Conservation (phyloP, 2,113 vertebrate species). For the Muntiacus muntjak region DNA sequence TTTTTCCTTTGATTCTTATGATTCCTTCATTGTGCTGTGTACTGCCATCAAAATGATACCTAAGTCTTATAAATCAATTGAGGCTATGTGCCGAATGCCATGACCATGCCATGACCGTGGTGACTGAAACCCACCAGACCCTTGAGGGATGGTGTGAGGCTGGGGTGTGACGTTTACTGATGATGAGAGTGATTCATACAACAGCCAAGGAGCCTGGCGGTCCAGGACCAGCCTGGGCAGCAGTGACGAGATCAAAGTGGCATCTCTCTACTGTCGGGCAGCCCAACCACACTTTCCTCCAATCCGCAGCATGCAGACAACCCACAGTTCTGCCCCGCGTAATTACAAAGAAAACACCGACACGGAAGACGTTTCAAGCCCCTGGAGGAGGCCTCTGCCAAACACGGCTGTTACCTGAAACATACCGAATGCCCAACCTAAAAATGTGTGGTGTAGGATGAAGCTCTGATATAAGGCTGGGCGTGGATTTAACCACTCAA, state of each 20-base stretch:
- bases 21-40: background rate
- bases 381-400: background rate
- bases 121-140: background rate
- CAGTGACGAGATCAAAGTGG: background rate
- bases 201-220: background rate
- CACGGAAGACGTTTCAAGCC: no score
- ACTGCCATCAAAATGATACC: background rate
- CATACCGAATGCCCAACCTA: background rate
- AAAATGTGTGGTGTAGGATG: background rate
- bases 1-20: background rate
- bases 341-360: no score
- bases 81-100: background rate
- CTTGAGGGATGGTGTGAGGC: background rate
- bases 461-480: background rate
- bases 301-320: background rate
- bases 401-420: background rate
- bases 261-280: no score
- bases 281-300: background rate
- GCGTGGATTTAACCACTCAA: background rate
- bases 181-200: background rate
- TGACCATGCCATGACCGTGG: background rate
- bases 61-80: background rate
- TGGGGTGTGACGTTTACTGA: no score
- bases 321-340: background rate
- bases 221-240: no score